Evolutionary conservation across 2,888 invertebrate species (phyloP).

Genomic region (Eupithecia tripunctaria): DNA sequence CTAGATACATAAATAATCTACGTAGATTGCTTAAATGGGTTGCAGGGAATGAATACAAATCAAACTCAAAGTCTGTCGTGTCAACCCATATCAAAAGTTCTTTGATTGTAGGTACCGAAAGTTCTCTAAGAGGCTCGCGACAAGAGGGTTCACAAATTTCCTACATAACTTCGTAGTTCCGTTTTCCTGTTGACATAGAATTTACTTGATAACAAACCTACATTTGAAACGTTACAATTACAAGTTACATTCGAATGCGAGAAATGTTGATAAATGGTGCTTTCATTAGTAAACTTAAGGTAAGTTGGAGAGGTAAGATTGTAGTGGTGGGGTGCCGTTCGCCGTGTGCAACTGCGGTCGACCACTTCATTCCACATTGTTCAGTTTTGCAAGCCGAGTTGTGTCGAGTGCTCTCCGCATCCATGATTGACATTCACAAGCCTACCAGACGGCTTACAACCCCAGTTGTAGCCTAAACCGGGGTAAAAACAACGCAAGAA

Average conservation of each 20-base stretch:
- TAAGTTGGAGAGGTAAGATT: slow-evolving; percentile 10
- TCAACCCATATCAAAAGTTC: slow-evolving; percentile 17
- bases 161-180: background rate
- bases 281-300: background rate
- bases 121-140: slow-evolving; percentile 3
- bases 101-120: slow-evolving; percentile 9
- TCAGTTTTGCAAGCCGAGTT: slow-evolving; percentile 68
- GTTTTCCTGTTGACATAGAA: slow-evolving; percentile 9
- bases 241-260: background rate
- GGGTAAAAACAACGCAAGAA: slow-evolving; percentile 42
- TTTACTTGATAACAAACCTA: slow-evolving; percentile 1
- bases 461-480: slow-evolving; percentile 51
- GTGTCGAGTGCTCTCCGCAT: slow-evolving; percentile 65
- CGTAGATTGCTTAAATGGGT: slow-evolving; percentile 10
- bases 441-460: slow-evolving; percentile 60
- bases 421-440: slow-evolving; percentile 74
- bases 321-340: slow-evolving; percentile 38
- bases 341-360: slow-evolving; percentile 53
- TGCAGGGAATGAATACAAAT: slow-evolving; percentile 10
- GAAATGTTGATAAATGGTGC: background rate
- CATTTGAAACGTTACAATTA: slow-evolving; percentile 7
- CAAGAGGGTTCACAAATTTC: slow-evolving; percentile 10
- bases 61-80: slow-evolving; percentile 17
- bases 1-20: slow-evolving; percentile 14
- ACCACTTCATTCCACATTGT: slow-evolving; percentile 75